Evolutionary conservation across 2,113 vertebrate genomes (phyloP).

Genomic region (Trachemys scripta): DNA sequence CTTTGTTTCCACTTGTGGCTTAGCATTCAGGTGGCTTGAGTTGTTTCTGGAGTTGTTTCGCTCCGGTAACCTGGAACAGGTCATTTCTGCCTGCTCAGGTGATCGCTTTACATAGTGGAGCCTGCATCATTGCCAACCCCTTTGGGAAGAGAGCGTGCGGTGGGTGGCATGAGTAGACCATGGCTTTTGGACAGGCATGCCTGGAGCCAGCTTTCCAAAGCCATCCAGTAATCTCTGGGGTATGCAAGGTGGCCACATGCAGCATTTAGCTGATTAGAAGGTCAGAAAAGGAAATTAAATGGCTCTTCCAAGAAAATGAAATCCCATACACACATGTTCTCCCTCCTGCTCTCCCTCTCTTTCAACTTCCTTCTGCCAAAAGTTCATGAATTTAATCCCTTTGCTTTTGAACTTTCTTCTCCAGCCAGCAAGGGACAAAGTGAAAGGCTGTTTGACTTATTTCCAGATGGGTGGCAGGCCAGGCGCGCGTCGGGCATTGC

Average conservation of each 20-base stretch:
- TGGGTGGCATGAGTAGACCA: background rate
- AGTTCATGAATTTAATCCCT: accelerated
- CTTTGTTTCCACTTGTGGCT: background rate
- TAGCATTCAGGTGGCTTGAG: accelerated
- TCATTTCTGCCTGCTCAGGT: accelerated
- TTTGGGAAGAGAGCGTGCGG: background rate
- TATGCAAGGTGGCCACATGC: background rate
- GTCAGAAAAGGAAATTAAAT: background rate
- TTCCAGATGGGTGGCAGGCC: background rate
- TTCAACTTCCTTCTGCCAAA: background rate
- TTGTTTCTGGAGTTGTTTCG: background rate
- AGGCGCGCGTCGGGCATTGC: background rate
- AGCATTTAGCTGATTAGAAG: background rate
- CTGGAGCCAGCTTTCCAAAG: background rate
- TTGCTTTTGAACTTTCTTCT: background rate
- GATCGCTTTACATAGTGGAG: background rate
- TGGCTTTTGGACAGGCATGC: background rate
- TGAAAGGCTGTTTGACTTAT: background rate
- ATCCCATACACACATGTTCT: accelerated
- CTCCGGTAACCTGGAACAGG: background rate
- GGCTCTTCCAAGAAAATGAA: background rate
- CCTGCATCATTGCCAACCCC: background rate
- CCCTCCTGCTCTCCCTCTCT: background rate
- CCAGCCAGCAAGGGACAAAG: background rate
- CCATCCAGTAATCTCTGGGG: background rate